Percentiles rank a stretch among this genome's conserved stretches.
phyloP scores from a whole-genome alignment of 2,113 vertebrate species.

The Mobula birostris region DNA sequence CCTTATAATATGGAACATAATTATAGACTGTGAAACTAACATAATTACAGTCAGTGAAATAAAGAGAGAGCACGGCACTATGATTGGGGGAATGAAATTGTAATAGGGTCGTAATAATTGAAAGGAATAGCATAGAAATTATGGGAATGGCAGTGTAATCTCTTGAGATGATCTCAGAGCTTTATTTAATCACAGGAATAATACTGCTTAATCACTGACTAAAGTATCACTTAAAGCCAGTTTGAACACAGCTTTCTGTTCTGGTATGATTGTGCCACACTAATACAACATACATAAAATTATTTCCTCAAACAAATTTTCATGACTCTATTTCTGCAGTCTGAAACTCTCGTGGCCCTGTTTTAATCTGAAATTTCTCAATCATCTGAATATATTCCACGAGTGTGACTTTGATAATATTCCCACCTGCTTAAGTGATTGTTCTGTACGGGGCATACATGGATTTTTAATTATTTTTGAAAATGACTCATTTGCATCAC shows the following conservation, averaged over 20 bases:
- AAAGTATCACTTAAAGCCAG: neutral
- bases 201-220: neutral
- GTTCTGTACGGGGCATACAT: neutral
- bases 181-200: neutral
- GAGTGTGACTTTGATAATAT: neutral
- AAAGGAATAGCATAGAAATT: neutral
- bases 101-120: no score
- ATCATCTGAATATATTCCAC: neutral
- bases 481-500: neutral
- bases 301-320: neutral
- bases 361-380: neutral
- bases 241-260: neutral
- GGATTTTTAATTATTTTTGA: neutral
- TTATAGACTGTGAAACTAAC: no score
- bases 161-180: neutral
- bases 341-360: neutral
- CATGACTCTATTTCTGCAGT: neutral
- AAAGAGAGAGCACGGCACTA: no score
- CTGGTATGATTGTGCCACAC: neutral
- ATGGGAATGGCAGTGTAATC: neutral
- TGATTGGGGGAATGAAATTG: no score
- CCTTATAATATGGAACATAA: no score
- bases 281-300: neutral
- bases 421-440: neutral
- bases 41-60: no score